Base-by-base conservation (phyloP, 2,797 vertebrate species). In the Simalia tracyae region DNA sequence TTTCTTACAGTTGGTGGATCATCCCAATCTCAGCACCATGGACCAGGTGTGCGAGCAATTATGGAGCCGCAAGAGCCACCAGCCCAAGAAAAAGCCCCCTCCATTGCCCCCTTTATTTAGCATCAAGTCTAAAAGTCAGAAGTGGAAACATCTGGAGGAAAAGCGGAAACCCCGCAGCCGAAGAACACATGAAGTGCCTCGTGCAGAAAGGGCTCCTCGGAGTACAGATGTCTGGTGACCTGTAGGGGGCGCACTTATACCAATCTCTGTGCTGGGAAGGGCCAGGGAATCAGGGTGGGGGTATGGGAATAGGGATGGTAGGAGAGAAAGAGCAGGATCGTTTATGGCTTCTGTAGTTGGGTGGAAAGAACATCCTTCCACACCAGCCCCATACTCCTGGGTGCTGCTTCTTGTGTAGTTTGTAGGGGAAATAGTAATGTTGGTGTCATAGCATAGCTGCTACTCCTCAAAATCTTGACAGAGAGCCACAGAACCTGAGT, bases 1-100 rank as follows among this genome's bases (percentile, higher is more conserved):
- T 97, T 99, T 99, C 96, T 98, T 99, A 97, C 98, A 99, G 97
- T 97, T 99, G 94, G 98, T 99, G 94, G 99, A 99, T 94, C 99
- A 98, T 4, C 98, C 99, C 0, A 98, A 99, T 36, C 95, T 98
- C 76, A 98, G 97, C 93, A 96, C 97, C 0, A 94, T 98, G 0
- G 98, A 98, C 96, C 98, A 98, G 94, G 98, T 98, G 92, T 99
- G 99, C 24, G 98, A 98, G 96, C 98, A 98, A 91, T 97, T 98
- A 84, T 98, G 98, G 98, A 97, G 97, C 28, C 97, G 97, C 31
- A 98, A 98, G 92, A 98, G 97, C 36, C 94, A 97, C 1, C 97
- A 97, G 19, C 93, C 84, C 15, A 98, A 95, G 93, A 93, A 95
- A 93, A 90, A 92, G 3, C 64, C 26, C 95, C 76, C 76, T 81